Percentiles rank a stretch among this genome's conserved stretches.
Evolutionary conservation across 2,113 vertebrate species (phyloP).

Genomic region (Melanerpes formicivorus): DNA sequence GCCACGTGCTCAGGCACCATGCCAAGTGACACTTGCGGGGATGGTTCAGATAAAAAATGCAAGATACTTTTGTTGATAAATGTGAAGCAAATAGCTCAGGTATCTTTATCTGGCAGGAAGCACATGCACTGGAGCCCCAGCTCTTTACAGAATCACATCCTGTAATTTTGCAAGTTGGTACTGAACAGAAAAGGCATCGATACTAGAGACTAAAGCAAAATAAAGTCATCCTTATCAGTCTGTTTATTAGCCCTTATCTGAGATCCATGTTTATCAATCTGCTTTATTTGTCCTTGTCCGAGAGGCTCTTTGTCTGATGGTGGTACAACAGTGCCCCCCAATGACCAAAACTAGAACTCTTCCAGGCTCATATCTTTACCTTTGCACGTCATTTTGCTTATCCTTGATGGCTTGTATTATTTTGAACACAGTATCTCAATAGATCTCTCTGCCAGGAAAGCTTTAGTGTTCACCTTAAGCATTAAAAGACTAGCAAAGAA

Average conservation of each 20-base stretch:
- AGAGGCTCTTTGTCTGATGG: neutral
- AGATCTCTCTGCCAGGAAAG: neutral
- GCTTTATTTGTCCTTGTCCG: neutral
- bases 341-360: neutral
- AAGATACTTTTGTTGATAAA: neutral
- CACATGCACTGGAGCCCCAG: neutral
- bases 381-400: neutral
- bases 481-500: neutral
- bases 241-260: neutral
- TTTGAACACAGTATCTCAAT: neutral
- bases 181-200: neutral
- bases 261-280: neutral
- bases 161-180: neutral
- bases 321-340: slow-evolving; percentile 42
- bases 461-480: neutral
- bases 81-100: neutral
- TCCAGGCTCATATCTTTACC: neutral
- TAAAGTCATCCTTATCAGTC: neutral
- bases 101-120: neutral
- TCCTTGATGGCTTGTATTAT: neutral
- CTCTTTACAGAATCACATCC: neutral
- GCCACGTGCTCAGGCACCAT: neutral
- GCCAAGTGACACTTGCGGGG: neutral
- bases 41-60: neutral
- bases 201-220: neutral